A percentile compares a stretch with the other conserved stretches of the same genome.
Conservation (phyloP, 2,888 invertebrate genomes). For the Mactromeris polynyma region DNA sequence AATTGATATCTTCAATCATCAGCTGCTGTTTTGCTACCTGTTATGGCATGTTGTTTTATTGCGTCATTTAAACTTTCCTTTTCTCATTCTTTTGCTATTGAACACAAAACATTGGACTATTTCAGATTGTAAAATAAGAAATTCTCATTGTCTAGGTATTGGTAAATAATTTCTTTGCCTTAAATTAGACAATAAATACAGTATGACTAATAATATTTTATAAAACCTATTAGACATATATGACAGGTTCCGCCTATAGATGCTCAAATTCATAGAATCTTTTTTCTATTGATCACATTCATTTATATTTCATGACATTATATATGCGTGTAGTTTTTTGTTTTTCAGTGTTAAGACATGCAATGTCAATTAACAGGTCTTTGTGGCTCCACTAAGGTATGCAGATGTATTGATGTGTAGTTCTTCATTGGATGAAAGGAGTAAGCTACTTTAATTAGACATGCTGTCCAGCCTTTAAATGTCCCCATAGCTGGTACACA, state of each 20-base stretch:
- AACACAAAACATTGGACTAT: neutral
- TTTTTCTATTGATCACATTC: neutral
- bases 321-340: neutral
- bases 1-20: too few relatives aligned
- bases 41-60: neutral
- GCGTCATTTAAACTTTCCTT: neutral
- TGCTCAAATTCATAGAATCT: constrained; percentile 6
- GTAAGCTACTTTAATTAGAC: too few relatives aligned
- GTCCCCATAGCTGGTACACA: too few relatives aligned
- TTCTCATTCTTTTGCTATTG: neutral
- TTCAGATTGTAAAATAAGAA: neutral
- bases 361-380: neutral
- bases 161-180: neutral
- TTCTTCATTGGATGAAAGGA: neutral
- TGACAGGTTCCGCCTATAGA: constrained; percentile 11
- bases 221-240: neutral
- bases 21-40: neutral
- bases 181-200: neutral
- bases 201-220: neutral
- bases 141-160: neutral
- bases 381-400: neutral
- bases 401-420: neutral
- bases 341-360: neutral
- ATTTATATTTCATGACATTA: neutral
- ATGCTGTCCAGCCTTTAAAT: too few relatives aligned